These are phyloP conservation scores for Wasmannia auropunctata DNA, from an alignment of 1,140 invertebrate species.

Conservation along the genomic window DNA sequence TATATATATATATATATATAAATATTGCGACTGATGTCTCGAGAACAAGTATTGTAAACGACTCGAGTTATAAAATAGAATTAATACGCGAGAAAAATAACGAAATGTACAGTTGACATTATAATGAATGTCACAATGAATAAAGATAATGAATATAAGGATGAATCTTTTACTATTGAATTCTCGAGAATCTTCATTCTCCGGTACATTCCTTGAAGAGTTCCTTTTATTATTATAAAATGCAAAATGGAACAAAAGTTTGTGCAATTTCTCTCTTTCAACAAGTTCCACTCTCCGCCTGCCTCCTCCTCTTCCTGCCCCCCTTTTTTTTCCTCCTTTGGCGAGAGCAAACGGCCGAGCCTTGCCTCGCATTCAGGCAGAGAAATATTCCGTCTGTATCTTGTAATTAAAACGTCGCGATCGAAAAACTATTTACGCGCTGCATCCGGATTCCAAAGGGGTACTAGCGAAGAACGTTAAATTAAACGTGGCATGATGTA, in stretches of 20 bases:
- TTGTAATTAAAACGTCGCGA: slow-evolving; percentile 52
- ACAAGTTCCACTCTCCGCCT: slow-evolving; percentile 27
- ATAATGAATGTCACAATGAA: slow-evolving; percentile 37
- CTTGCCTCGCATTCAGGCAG: slow-evolving; percentile 1
- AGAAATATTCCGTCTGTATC: slow-evolving; percentile 30
- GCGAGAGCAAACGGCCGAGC: neutral
- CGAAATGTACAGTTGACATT: slow-evolving; percentile 2
- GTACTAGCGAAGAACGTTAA: slow-evolving; percentile 24
- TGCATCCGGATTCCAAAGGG: neutral
- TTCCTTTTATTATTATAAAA: slow-evolving; percentile 47
- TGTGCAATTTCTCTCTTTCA: slow-evolving; percentile 35
- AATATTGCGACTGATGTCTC: neutral
- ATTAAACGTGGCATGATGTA: slow-evolving; percentile 46
- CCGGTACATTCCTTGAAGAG: slow-evolving; percentile 2
- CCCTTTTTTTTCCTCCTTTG: neutral
- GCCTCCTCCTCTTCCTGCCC: neutral
- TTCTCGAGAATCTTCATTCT: slow-evolving; percentile 34
- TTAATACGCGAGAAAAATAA: slow-evolving; percentile 3
- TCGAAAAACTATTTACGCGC: slow-evolving; percentile 37
- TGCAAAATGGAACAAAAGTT: slow-evolving; percentile 37
- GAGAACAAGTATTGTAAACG: too few species aligned
- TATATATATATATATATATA: too few species aligned
- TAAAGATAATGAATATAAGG: slow-evolving; percentile 29
- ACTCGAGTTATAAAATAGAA: slow-evolving; percentile 27
- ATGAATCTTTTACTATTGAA: slow-evolving; percentile 34